These are phyloP conservation scores for Macaria liturata DNA, from an alignment of 2,888 invertebrate genomes.

Conservation along the genomic window DNA sequence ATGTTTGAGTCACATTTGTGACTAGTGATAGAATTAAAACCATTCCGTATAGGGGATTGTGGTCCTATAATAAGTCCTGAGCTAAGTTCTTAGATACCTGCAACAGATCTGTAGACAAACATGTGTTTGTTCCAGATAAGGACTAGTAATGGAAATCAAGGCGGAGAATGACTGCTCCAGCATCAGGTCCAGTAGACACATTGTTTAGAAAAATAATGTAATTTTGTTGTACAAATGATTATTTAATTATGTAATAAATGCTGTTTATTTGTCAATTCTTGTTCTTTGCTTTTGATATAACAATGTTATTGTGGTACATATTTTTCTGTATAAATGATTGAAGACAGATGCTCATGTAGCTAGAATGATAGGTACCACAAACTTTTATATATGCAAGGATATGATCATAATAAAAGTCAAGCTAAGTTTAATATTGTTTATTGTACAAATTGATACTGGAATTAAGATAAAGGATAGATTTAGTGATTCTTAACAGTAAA, in stretches of 20 bases:
- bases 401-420: conserved; percentile 35
- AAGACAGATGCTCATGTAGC: neutral
- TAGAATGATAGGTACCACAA: neutral
- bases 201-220: conserved; percentile 62
- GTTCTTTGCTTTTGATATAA: too few species aligned
- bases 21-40: too few species aligned
- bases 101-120: too few species aligned
- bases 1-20: too few species aligned
- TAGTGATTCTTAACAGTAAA: conserved; percentile 63
- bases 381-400: neutral
- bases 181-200: conserved; percentile 54
- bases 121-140: conserved; percentile 52
- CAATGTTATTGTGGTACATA: too few species aligned
- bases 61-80: too few species aligned
- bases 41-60: too few species aligned
- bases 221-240: conserved; percentile 73
- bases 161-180: conserved; percentile 43
- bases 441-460: conserved; percentile 78
- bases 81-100: too few species aligned
- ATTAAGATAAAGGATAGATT: conserved; percentile 74
- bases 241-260: conserved; percentile 61
- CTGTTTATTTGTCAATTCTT: conserved; percentile 45
- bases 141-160: conserved; percentile 52
- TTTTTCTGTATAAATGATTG: too few species aligned
- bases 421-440: conserved; percentile 50